A percentile compares a stretch with the other conserved stretches of the same genome.
These are phyloP conservation scores for Cheilosia scutellata DNA, from an alignment of 2,888 invertebrate species.

Conservation along the genomic window DNA sequence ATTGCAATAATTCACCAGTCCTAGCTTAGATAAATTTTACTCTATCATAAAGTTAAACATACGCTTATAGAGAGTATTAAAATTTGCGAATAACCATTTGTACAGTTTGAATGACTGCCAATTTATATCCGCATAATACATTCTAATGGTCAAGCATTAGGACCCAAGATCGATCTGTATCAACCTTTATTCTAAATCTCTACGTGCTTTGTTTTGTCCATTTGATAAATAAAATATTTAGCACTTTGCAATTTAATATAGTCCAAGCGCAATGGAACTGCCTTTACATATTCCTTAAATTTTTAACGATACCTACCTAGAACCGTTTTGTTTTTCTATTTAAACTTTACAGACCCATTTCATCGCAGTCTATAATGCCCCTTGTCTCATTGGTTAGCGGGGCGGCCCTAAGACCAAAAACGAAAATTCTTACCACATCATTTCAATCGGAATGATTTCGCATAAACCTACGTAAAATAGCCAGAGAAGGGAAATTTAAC, in stretches of 20 bases:
- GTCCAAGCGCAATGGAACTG: too few relatives aligned
- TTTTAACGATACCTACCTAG: conserved; percentile 42
- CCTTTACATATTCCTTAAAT: conserved; percentile 35
- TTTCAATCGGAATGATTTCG: conserved; percentile 76
- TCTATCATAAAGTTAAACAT: too few relatives aligned
- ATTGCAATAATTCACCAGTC: too few relatives aligned
- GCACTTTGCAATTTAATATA: background rate
- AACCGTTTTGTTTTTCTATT: conserved; percentile 31
- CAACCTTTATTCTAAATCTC: background rate
- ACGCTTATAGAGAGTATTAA: too few relatives aligned
- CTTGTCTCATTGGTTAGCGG: conserved; percentile 26
- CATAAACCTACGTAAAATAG: conserved; percentile 68
- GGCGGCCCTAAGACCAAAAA: conserved; percentile 40
- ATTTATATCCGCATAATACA: background rate
- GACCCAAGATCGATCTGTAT: background rate
- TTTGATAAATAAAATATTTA: too few relatives aligned
- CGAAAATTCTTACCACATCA: conserved; percentile 72
- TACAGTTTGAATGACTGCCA: too few relatives aligned
- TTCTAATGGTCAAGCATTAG: too few relatives aligned
- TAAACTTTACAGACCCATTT: conserved; percentile 48
- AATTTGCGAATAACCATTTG: too few relatives aligned
- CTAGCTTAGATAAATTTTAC: too few relatives aligned
- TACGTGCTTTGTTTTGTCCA: too few relatives aligned
- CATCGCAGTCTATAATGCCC: background rate
- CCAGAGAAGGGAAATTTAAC: conserved; percentile 58